A percentile compares a stretch with the other conserved stretches of the same genome.
Evolutionary conservation across 2,888 invertebrate species (phyloP).

Genomic region (Euproctis similis): DNA sequence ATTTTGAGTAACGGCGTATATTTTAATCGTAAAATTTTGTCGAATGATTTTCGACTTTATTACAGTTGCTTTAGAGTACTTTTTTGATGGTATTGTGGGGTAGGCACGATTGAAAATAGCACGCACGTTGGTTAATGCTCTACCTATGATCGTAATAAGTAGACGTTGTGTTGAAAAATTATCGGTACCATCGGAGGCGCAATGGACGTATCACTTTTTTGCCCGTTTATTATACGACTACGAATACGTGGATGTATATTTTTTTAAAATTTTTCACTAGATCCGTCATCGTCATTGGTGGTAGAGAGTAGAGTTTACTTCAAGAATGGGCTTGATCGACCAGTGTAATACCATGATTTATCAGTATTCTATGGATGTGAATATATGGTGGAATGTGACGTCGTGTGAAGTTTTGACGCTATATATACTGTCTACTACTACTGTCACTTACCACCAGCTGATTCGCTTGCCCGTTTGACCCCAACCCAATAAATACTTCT

Average conservation of each 20-base stretch:
- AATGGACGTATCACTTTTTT: slow-evolving; percentile 70
- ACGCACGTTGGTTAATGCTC: slow-evolving; percentile 66
- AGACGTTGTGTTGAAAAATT: slow-evolving; percentile 76
- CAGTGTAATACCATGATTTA: too few species aligned
- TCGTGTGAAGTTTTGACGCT: too few species aligned
- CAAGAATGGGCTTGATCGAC: too few species aligned
- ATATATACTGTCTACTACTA: too few species aligned
- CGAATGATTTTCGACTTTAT: slow-evolving; percentile 19
- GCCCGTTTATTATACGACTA: slow-evolving; percentile 68
- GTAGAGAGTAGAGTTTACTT: background rate
- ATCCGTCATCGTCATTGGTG: too few species aligned
- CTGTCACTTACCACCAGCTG: too few species aligned
- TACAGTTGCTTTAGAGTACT: slow-evolving; percentile 6
- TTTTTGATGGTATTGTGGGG: slow-evolving; percentile 16
- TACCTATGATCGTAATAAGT: slow-evolving; percentile 74
- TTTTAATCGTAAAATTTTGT: slow-evolving; percentile 11
- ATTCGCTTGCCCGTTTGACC: too few species aligned
- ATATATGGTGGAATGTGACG: too few species aligned
- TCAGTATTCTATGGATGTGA: too few species aligned
- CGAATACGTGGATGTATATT: too few species aligned
- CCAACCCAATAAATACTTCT: too few species aligned
- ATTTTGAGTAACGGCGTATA: slow-evolving; percentile 9
- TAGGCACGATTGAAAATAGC: slow-evolving; percentile 42
- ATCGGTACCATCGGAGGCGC: slow-evolving; percentile 73
- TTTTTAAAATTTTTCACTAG: too few species aligned